Evolutionary conservation across 2,888 invertebrate species (phyloP).

Genomic region (Seira musarum): DNA sequence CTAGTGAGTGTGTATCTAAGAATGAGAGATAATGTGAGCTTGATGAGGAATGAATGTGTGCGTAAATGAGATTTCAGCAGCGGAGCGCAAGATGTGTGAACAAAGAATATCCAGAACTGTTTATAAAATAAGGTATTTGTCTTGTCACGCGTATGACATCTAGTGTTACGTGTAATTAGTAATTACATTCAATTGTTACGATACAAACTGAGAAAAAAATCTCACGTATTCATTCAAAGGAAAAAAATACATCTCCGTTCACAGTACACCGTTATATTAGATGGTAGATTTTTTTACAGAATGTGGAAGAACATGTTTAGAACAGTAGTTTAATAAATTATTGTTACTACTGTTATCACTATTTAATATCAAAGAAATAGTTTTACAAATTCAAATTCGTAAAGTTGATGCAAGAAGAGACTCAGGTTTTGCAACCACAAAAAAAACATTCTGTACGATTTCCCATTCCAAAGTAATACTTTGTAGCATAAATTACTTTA

Average conservation of each 20-base stretch:
- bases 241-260: neutral
- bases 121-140: slow-evolving; percentile 1
- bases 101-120: neutral
- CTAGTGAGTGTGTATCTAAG: neutral
- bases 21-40: neutral
- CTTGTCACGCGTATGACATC: slow-evolving; percentile 5
- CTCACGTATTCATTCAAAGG: neutral
- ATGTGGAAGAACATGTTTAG: neutral
- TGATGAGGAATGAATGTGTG: too few relatives aligned
- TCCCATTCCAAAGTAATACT: too few relatives aligned
- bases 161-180: too few relatives aligned
- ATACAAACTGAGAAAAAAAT: neutral
- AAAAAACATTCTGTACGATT: neutral
- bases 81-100: neutral
- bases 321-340: neutral
- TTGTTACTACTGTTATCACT: neutral
- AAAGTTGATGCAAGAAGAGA: neutral
- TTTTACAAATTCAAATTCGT: neutral
- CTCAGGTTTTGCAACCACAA: neutral
- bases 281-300: neutral
- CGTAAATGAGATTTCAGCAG: neutral
- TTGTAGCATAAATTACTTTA: neutral
- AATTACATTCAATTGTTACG: too few relatives aligned
- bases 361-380: neutral
- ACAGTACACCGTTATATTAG: too few relatives aligned